Conservation (phyloP, 2,113 vertebrate species). For the Perca fluviatilis region DNA sequence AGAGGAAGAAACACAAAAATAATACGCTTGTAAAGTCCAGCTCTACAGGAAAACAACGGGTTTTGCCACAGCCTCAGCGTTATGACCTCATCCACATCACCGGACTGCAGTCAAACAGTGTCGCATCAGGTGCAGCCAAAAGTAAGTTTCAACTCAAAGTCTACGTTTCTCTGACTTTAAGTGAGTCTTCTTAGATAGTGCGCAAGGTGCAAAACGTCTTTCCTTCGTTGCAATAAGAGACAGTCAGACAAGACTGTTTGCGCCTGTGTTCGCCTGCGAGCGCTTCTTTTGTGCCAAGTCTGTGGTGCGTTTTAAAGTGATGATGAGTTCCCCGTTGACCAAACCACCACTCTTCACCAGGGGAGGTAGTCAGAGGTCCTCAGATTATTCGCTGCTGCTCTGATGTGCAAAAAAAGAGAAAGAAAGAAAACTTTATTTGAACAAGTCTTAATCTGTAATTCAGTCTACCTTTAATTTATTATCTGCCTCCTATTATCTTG, state of each 20-base stretch:
- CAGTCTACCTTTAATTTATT: background rate
- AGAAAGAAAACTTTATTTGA: background rate
- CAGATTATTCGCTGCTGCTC: conserved; percentile 4
- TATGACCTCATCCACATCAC: conserved; percentile 47
- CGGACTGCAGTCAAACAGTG: background rate
- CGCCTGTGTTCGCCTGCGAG: conserved; percentile 56
- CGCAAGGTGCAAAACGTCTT: conserved; percentile 45
- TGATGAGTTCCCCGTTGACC: conserved; percentile 77
- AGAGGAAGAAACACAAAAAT: background rate
- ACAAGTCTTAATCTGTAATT: background rate
- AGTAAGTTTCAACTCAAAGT: conserved; percentile 51
- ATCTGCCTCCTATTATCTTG: background rate
- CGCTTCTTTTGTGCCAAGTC: conserved; percentile 75
- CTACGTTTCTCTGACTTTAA: conserved; percentile 7
- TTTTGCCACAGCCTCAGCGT: conserved; percentile 28
- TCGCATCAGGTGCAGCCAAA: conserved; percentile 29
- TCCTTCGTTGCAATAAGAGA: conserved; percentile 62
- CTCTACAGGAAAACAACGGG: conserved; percentile 9
- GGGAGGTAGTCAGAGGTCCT: conserved; percentile 59
- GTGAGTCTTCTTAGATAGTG: conserved; percentile 16
- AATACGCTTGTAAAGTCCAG: conserved; percentile 17
- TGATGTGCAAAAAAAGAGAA: background rate
- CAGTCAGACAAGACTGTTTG: conserved; percentile 25
- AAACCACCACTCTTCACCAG: conserved; percentile 61
- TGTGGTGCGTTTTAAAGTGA: conserved; percentile 78